A percentile compares a stretch with the other conserved stretches of the same genome.
phyloP scores from a whole-genome alignment of 2,888 invertebrate species.

The Tuberolachnus salignus region DNA sequence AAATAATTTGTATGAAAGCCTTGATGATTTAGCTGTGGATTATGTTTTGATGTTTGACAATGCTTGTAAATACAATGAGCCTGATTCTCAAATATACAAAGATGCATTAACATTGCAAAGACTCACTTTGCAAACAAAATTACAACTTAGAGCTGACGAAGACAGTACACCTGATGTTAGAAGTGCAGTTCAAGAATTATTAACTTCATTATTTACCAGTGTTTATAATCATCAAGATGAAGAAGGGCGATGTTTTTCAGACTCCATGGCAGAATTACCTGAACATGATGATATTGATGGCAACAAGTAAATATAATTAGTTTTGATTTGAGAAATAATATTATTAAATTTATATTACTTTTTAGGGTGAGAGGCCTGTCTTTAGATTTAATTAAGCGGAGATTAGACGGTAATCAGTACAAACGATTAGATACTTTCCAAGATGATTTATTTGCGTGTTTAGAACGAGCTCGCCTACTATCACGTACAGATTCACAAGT shows the following conservation, averaged over 20 bases:
- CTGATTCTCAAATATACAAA: constrained; percentile 96
- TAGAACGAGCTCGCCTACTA: constrained; percentile 83
- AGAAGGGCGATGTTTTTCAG: constrained; percentile 94
- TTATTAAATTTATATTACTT: constrained; percentile 56
- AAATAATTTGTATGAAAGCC: constrained; percentile 72
- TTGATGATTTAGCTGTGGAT: constrained; percentile 88
- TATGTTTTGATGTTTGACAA: constrained; percentile 94
- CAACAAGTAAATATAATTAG: constrained; percentile 66
- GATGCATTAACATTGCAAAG: constrained; percentile 92
- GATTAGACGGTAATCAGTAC: constrained; percentile 90
- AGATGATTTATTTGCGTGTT: constrained; percentile 92
- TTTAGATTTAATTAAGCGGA: constrained; percentile 88
- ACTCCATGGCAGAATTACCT: constrained; percentile 91
- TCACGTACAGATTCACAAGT: constrained; percentile 92
- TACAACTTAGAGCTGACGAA: constrained; percentile 81
- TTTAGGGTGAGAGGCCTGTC: constrained; percentile 81
- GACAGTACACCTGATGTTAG: constrained; percentile 89
- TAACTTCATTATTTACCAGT: constrained; percentile 88
- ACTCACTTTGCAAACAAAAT: constrained; percentile 88
- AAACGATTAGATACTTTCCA: constrained; percentile 93
- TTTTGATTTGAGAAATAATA: constrained; percentile 28
- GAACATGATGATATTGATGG: constrained; percentile 82
- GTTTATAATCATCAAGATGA: constrained; percentile 95
- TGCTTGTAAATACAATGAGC: constrained; percentile 96
- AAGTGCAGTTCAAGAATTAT: constrained; percentile 86